These are phyloP conservation scores for Scomberomorus guttatus DNA, from an alignment of 2,797 vertebrate species.

Conservation along the genomic window DNA sequence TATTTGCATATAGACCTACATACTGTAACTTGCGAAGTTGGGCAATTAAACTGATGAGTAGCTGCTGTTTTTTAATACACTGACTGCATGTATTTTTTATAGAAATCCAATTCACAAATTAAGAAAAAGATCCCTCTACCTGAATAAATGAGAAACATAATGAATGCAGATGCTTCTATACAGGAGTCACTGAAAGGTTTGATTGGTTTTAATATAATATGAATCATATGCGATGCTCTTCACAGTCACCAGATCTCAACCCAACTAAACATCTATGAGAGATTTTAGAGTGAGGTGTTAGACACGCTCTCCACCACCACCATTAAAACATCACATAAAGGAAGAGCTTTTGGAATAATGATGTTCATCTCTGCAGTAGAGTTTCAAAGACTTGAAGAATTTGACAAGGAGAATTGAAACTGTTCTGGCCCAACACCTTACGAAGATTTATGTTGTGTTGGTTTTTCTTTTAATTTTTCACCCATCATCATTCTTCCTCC, in stretches of 20 bases:
- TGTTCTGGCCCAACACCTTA: no score
- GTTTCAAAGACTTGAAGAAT: background rate
- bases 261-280: background rate
- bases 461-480: no score
- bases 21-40: background rate
- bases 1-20: conserved; percentile 6
- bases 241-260: background rate
- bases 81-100: background rate
- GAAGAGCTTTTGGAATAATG: background rate
- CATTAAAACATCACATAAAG: background rate
- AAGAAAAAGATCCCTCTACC: background rate
- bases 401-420: no score
- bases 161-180: background rate
- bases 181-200: background rate
- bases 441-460: no score
- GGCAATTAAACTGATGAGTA: conserved; percentile 17
- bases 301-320: no score
- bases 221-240: background rate
- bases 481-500: no score
- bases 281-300: background rate
- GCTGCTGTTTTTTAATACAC: background rate
- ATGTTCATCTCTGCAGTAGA: background rate
- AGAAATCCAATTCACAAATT: background rate
- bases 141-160: background rate
- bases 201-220: background rate